Base-by-base conservation (phyloP, 1,140 invertebrate genomes). In the Nasonia longicornis region DNA sequence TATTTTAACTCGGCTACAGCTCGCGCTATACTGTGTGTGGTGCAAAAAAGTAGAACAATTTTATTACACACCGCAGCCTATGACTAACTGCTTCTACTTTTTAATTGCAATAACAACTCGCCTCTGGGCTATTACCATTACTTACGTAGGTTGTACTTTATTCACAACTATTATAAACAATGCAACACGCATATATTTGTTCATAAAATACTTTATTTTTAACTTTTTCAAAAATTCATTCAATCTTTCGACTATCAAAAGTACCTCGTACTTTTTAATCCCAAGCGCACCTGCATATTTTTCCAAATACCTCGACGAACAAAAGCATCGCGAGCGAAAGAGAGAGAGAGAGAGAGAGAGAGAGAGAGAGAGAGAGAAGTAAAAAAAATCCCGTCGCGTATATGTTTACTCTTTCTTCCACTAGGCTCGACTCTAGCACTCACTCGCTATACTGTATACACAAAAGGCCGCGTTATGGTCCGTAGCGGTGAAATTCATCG, bases 401-500 rank as follows among this genome's bases (percentile, higher is more conserved):
- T 26, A 26, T 31, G 22, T 67, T 67, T 67, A 67, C 29, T 67
- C 66, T 67, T 67, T 67, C 29, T 67, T 67, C 22, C 31, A 22
- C 35, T 72, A 31, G 35, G 10, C 31, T 72, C 70, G 70, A n/a
- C 31, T n/a, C 35, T 72, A 42, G 45, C 71, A 48, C 16, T 45
- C 72, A n/a, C 70, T 52, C 26, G 70, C 35, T 22, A 35, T 35
- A 42, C 26, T 26, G 26, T 26, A 72, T 42, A 70, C 63, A 42
- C 35, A 63, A n/a, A 29, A 48, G n/a, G 71, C 31, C 45, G 77
- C 52, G n/a, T 78, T 71, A 38, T 71, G 42, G 45, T 76, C 26
- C 70, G 70, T 45, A 42, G 35, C 71, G 70, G 70, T 80, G 42
- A 80, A 80, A 74, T 80, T 80, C 71, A 80, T 67, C 52, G 48